Percentiles rank a stretch among this genome's conserved stretches.
phyloP scores from a whole-genome alignment of 2,888 invertebrate species.

The Tenthredo livida region DNA sequence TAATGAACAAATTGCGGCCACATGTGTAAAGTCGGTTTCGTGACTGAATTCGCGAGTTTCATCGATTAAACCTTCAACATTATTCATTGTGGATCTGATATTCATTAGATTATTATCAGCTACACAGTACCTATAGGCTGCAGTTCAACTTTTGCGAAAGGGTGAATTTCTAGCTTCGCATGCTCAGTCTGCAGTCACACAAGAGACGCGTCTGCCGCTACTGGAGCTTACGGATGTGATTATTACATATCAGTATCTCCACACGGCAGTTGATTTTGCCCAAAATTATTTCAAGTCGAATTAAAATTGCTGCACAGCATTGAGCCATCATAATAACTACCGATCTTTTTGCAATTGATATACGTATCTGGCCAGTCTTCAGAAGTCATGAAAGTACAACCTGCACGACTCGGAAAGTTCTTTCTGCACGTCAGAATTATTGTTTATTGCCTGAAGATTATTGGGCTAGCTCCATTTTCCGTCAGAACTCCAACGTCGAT shows the following conservation, averaged over 20 bases:
- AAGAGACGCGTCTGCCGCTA: neutral
- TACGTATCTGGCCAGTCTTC: neutral
- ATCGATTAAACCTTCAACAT: too few relatives aligned
- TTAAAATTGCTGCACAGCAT: too few relatives aligned
- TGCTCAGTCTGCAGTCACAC: neutral
- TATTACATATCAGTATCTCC: neutral
- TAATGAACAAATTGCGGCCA: too few relatives aligned
- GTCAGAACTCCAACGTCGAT: neutral
- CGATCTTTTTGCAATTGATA: neutral
- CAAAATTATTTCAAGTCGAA: neutral
- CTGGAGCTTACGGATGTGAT: neutral
- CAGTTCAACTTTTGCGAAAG: neutral
- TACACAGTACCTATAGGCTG: neutral
- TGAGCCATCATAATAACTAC: neutral
- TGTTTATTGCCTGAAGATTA: neutral
- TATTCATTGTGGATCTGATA: neutral
- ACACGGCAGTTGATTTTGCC: neutral
- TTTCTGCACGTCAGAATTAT: neutral
- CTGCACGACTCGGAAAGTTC: neutral
- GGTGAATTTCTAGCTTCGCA: neutral
- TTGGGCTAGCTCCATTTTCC: neutral
- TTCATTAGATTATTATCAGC: conserved; percentile 4
- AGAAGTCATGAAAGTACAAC: neutral
- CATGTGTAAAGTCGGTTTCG: too few relatives aligned
- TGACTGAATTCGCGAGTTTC: too few relatives aligned